phyloP scores from a whole-genome alignment of 2,113 vertebrate genomes.

The Bos indicus region DNA sequence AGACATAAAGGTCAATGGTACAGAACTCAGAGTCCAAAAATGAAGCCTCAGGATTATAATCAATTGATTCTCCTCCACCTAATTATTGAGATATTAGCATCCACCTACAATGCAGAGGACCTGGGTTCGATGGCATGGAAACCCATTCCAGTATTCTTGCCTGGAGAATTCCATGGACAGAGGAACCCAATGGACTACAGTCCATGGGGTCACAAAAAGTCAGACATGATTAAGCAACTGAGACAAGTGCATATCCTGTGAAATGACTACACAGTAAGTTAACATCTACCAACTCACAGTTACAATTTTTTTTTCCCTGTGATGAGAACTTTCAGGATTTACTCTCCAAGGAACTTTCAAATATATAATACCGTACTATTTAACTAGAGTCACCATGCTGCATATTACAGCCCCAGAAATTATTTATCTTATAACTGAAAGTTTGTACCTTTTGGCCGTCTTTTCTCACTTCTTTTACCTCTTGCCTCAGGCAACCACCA shows the following conservation, averaged over 20 bases:
- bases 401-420: not conserved
- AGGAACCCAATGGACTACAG: not conserved
- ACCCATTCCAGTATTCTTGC: not conserved
- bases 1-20: not conserved
- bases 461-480: not conserved
- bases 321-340: not conserved
- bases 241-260: not conserved
- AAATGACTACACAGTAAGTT: not conserved
- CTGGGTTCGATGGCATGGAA: not conserved
- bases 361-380: not conserved
- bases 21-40: not conserved
- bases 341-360: not conserved
- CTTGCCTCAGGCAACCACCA: not conserved
- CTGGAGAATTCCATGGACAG: not conserved
- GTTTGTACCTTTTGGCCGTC: not conserved
- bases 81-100: not conserved
- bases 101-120: not conserved
- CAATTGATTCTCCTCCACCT: not conserved
- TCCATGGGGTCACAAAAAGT: not conserved
- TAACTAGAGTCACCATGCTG: not conserved
- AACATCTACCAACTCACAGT: not conserved
- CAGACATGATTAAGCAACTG: not conserved
- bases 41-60: not conserved
- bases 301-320: not conserved
- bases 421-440: not conserved